A percentile compares a stretch with the other conserved stretches of the same genome.
Evolutionary conservation across 1,140 invertebrate species (phyloP).

Genomic region (Epicauta chinensis): DNA sequence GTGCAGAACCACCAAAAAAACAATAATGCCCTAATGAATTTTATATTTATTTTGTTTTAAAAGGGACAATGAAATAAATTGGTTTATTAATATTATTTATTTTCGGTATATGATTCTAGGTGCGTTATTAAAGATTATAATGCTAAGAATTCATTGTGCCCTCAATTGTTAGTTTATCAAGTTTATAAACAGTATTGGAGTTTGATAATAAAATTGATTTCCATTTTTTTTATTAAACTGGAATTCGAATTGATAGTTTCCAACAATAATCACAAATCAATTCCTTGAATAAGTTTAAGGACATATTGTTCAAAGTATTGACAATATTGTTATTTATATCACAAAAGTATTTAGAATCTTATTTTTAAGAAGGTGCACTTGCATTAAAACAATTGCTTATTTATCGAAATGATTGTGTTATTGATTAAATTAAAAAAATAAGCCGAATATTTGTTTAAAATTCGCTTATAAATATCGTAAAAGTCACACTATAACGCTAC

Average conservation of each 20-base stretch:
- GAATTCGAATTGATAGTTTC: no score
- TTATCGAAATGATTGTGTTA: constrained; percentile 11
- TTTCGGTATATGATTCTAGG: no score
- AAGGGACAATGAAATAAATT: neutral
- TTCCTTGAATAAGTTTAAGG: no score
- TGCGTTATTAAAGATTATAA: no score
- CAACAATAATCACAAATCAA: no score
- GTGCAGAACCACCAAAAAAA: constrained; percentile 8
- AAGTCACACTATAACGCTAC: constrained; percentile 65
- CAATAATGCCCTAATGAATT: neutral
- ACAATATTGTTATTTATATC: no score
- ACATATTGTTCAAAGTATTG: no score
- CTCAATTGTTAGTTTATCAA: no score
- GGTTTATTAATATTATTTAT: neutral
- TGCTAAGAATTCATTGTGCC: no score
- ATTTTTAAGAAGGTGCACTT: constrained; percentile 37
- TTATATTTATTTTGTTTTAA: constrained; percentile 1
- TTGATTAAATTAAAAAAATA: neutral
- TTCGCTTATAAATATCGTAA: constrained; percentile 8
- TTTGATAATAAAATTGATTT: no score
- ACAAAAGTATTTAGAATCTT: constrained; percentile 33
- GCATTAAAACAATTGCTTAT: constrained; percentile 24
- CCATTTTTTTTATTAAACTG: no score
- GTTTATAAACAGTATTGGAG: no score
- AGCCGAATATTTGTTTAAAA: neutral